Conservation (phyloP, 2,888 invertebrate species). For the Eupsilia transversa region DNA sequence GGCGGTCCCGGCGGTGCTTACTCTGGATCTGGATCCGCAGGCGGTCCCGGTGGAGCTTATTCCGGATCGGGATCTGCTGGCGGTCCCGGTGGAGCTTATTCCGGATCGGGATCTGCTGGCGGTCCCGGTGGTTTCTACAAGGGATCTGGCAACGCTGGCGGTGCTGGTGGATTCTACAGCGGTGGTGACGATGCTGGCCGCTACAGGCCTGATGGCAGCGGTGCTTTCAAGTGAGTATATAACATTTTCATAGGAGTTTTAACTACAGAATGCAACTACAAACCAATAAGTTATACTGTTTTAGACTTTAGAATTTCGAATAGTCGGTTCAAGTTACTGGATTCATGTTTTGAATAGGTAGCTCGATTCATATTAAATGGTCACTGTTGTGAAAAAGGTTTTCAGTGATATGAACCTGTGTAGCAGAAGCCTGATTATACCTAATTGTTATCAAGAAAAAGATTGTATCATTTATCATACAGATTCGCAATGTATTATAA, state of each 20-base stretch:
- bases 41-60: slow-evolving; percentile 73
- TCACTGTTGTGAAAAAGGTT: background rate
- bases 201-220: slow-evolving; percentile 74
- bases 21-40: slow-evolving; percentile 72
- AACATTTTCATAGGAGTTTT: background rate
- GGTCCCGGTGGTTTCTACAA: slow-evolving; percentile 71
- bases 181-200: slow-evolving; percentile 69
- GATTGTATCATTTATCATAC: background rate
- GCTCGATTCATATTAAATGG: background rate
- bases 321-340: background rate
- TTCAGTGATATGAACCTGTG: background rate
- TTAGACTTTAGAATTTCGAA: background rate
- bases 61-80: slow-evolving; percentile 66
- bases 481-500: background rate
- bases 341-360: background rate
- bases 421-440: background rate
- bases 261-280: background rate
- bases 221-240: slow-evolving; percentile 69
- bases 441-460: background rate
- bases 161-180: slow-evolving; percentile 66
- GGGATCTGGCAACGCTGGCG: slow-evolving; percentile 44
- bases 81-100: slow-evolving; percentile 62
- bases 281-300: background rate
- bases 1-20: slow-evolving; percentile 73
- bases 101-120: slow-evolving; percentile 55